Base-by-base conservation (phyloP, 2,888 invertebrate species). In the Suillia variegata region DNA sequence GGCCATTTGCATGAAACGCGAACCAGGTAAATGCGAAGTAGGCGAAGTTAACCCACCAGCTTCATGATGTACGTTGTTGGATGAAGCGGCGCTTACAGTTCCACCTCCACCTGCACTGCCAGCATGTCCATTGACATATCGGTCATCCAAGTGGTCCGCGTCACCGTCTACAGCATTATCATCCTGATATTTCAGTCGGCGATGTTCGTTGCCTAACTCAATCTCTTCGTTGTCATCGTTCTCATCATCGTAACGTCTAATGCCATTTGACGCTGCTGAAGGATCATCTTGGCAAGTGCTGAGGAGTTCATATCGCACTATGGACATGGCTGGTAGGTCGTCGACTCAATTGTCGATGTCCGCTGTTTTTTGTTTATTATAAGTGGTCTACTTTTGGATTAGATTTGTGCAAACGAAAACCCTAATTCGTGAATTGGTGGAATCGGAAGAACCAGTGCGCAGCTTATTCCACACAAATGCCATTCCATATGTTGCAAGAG, bases 1-100 rank as follows among this genome's bases (percentile, higher is more conserved):
- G n/a, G 80, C 82, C 71, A 81, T 70, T 52, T 81, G 81, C 75
- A 80, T 76, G n/a, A 81, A 62, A 49, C 70, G 75, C 0, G 78
- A 73, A 38, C 74, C 71, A 8, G 65, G 58, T 1, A 69, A 57
- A 24, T 63, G 67, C 17, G 65, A 59, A 17, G 65, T 42, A 67
- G 64, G 6, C 67, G 42, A 1, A n/a, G n/a, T n/a, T n/a, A n/a
- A n/a, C 59, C 56, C 66, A 12, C n/a, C 26, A 2, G 33, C 52
- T 33, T 33, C 38, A 52, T 73, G 71, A 10, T 65, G 64, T 24
- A 73, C 70, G 53, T 72, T 74, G 53, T 72, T 74, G 6, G 64
- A 59, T 18, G 48, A 34, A 63, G 62, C 57, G 62, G 34, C 20
- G 59, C n/a, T 58, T 48, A 57, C 47, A 62, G 56, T 34, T 62